Evolutionary conservation across 2,797 vertebrate genomes (phyloP).

Genomic region (Luscinia megarhynchos): DNA sequence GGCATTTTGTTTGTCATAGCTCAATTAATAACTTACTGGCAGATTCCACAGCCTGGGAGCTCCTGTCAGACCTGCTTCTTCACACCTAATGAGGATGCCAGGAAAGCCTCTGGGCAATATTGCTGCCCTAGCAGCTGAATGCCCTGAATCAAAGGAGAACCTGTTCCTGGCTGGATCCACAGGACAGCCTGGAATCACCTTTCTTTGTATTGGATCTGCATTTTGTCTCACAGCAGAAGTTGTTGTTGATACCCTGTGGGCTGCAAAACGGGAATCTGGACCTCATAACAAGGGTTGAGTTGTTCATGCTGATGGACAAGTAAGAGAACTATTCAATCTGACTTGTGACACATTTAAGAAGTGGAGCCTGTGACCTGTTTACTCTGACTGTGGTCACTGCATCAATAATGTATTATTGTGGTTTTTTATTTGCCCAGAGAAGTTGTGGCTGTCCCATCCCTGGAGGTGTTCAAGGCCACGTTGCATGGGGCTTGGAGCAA

Average conservation of each 20-base stretch:
- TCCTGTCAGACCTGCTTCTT: background rate
- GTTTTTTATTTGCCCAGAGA: background rate
- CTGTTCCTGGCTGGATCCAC: background rate
- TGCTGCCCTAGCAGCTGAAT: background rate
- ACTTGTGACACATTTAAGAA: background rate
- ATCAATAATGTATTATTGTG: background rate
- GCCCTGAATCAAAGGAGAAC: background rate
- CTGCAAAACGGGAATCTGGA: background rate
- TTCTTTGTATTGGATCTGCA: background rate
- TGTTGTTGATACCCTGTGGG: background rate
- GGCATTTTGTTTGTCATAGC: background rate
- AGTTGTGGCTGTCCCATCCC: background rate
- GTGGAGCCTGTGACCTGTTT: background rate
- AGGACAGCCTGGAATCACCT: background rate
- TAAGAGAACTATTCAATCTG: background rate
- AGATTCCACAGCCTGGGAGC: background rate
- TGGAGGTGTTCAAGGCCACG: background rate
- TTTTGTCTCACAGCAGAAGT: background rate
- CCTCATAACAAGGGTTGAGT: too few relatives aligned
- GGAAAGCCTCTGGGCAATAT: background rate
- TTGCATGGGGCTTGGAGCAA: background rate
- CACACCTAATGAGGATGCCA: background rate
- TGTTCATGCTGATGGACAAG: background rate
- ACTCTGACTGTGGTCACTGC: rapidly evolving
- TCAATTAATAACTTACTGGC: background rate